phyloP scores from a whole-genome alignment of 2,797 vertebrate species.

The Cyclopterus lumpus region DNA sequence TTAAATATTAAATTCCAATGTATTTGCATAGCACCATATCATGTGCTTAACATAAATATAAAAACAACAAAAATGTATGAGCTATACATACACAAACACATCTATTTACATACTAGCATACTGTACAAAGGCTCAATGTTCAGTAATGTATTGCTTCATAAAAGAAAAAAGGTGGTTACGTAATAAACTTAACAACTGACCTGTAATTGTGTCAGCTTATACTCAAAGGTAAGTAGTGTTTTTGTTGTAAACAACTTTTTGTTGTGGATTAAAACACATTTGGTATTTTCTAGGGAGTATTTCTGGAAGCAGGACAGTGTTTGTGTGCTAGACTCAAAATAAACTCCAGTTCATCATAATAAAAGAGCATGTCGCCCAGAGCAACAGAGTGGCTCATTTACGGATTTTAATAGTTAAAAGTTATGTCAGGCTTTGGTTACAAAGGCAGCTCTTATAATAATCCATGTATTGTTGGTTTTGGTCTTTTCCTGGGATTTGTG shows the following conservation, averaged over 20 bases:
- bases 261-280: not conserved
- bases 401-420: not conserved
- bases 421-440: not conserved
- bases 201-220: not conserved
- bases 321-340: not conserved
- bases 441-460: not conserved
- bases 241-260: constrained; percentile 2
- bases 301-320: not conserved
- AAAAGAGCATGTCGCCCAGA: too few relatives aligned
- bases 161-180: not conserved
- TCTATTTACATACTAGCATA: not conserved
- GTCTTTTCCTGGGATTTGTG: not conserved
- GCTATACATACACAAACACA: not conserved
- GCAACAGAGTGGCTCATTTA: not conserved
- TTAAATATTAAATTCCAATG: not conserved
- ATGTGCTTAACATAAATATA: not conserved
- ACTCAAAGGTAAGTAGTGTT: not conserved
- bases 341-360: not conserved
- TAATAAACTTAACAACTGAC: not conserved
- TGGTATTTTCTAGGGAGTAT: not conserved
- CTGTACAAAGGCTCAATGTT: not conserved
- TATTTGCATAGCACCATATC: not conserved
- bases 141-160: not conserved
- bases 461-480: not conserved
- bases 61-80: not conserved